Base-by-base conservation (phyloP, 1,140 invertebrate species). In the Campoletis sonorensis region DNA sequence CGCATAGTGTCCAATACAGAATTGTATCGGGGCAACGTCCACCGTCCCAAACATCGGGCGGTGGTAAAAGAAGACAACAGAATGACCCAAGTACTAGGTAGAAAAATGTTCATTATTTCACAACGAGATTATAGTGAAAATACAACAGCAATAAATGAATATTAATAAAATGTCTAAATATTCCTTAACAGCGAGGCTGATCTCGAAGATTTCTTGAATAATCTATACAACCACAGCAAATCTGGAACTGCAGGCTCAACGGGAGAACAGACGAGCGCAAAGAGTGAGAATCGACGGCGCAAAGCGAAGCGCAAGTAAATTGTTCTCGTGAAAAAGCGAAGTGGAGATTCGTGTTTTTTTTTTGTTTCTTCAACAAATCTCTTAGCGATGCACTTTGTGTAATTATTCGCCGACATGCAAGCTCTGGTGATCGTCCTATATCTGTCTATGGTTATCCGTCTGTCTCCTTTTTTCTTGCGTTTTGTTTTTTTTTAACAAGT, bases 1-100 rank as follows among this genome's bases (percentile, higher is more conserved):
- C 96, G 79, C 97, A 98, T 92, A 95, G 95, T 88, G 97, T 98
- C 76, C 97, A 98, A 90, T 98, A 98, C 92, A 95, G 97, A 86
- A 97, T 98, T 90, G 96, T 98, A 82, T 94, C 97, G 71, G 97
- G 96, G 54, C 93, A 93, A 70, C 92, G 93, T 83, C 91, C 93
- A 75, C 92, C 93, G 67, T 90, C 93, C 77, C 92, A 93, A 81
- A 86, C 84, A 18, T 82, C 88, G 68, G 83, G 49, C 67, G 83
- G 72, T 79, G 85, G 87, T 58, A 91, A 90, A 87, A 91, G 90
- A 79, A 85, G 88, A 64, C 87, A 89, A 83, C 86, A 89, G 72
- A 85, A 87, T 54, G 89, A 91, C 78, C 83, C 87, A 23, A 90
- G 88, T 77, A 84, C 88, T 37, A 91, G 88, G 90, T 90, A 68